phyloP scores from a whole-genome alignment of 1,140 invertebrate genomes.

The Anastatus disparis region DNA sequence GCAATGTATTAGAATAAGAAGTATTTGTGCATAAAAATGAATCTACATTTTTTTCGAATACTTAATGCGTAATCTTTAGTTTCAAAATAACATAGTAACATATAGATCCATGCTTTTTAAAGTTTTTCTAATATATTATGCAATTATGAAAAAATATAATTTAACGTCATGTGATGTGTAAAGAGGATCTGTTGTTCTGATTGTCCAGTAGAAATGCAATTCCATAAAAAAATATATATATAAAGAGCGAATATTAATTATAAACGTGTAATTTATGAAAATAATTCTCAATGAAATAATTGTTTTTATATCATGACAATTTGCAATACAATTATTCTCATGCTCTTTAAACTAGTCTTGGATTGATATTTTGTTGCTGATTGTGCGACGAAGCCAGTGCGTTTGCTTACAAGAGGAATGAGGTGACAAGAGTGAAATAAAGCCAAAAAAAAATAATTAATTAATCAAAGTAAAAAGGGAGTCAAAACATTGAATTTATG shows the following conservation, averaged over 20 bases:
- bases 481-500: constrained; percentile 37
- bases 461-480: constrained; percentile 49
- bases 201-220: constrained; percentile 19
- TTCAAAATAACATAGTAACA: background rate
- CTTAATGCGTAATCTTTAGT: background rate
- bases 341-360: constrained; percentile 5
- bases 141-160: background rate
- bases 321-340: constrained; percentile 20
- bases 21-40: constrained; percentile 16
- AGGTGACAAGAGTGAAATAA: constrained; percentile 2
- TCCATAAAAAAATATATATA: background rate
- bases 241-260: background rate
- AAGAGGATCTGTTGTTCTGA: constrained; percentile 14
- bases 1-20: too few relatives aligned
- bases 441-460: constrained; percentile 12
- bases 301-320: constrained; percentile 8
- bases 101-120: background rate
- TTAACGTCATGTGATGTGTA: constrained; percentile 9
- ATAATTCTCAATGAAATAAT: constrained; percentile 41
- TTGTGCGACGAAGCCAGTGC: constrained; percentile 39
- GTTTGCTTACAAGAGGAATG: constrained; percentile 31
- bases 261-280: constrained; percentile 19
- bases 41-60: constrained; percentile 17
- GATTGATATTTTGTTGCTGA: constrained; percentile 16
- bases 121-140: background rate